Base-by-base conservation (phyloP, 2,888 invertebrate species). In the Tuta absoluta region DNA sequence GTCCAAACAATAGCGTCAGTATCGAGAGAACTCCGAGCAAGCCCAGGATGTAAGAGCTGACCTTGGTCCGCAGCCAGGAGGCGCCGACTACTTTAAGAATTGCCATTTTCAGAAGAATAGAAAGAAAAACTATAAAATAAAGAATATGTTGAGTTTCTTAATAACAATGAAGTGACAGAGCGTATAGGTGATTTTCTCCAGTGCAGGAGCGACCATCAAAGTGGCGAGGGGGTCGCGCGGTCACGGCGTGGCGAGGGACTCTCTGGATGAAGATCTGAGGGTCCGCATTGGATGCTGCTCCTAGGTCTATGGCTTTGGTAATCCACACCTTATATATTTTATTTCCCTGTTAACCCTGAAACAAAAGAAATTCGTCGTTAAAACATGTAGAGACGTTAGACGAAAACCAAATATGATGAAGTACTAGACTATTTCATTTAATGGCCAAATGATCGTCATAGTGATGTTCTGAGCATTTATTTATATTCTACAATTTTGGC, bases 51-150 rank as follows among this genome's bases (percentile, higher is more conserved):
- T 94, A 95, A 49, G 95, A 94, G 80, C 95, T 95, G 77, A 95
- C 93, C 81, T 95, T 94, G 68, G 95, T 95, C 84, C 95, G 95
- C 75, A 94, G 92, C 95, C 95, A 95, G 64, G 95, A 95, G 80
- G 95, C 95, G 74, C 95, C 95, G 67, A 95, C 95, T 69, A 95
- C 95, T 92, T 95, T 95, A 83, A 95, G 87, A 92, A 95, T 95
- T 93, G 75, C 79, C 91, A 90, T 91, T 79, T 56, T 83, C 62
- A 66, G 67, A 67, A 66, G 68, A 71, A 68, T 65, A 65, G 63
- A 71, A 67, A 69, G 66, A 71, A 67, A 78, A 71, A 80, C 85
- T 92, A 92, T 89, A 87, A 91, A 72, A 92, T 92, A 69, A 89
- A 90, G 75, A 91, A 92, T 66, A 92, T 90, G 71, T 91, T 89